A percentile compares a stretch with the other conserved stretches of the same genome.
These are phyloP conservation scores for Fopius arisanus DNA, from an alignment of 1,140 invertebrate genomes.

Conservation along the genomic window DNA sequence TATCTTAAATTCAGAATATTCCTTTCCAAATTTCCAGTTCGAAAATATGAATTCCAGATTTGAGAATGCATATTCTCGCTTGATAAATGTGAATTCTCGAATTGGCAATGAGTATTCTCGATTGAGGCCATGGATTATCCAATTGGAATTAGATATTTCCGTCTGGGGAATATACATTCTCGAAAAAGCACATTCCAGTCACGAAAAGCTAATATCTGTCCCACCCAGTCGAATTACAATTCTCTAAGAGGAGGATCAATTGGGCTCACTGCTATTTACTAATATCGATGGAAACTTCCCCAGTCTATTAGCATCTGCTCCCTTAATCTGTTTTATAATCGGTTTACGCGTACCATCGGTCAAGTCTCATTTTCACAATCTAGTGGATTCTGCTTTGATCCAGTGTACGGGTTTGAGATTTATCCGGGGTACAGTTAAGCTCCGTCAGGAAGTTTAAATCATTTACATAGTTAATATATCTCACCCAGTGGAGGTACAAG, in stretches of 20 bases:
- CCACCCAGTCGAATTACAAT: neutral
- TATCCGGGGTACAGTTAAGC: neutral
- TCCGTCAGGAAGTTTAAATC: neutral
- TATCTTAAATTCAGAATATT: no score
- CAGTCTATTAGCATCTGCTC: neutral
- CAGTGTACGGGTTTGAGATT: neutral
- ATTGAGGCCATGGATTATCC: no score
- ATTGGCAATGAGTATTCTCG: no score
- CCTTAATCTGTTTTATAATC: neutral
- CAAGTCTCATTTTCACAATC: neutral
- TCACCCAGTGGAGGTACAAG: neutral
- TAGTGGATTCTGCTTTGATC: constrained; percentile 1
- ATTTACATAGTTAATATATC: neutral
- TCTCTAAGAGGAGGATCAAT: neutral
- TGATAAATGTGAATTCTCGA: no score
- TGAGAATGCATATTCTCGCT: no score
- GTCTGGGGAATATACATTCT: no score
- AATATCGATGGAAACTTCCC: neutral
- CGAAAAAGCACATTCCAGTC: no score
- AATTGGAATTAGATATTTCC: no score
- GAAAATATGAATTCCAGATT: no score
- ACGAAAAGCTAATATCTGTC: no score
- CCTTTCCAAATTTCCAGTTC: no score
- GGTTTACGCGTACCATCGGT: constrained; percentile 3
- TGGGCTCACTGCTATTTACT: neutral